Evolutionary conservation across 2,113 vertebrate species (phyloP).

Genomic region (Gadus macrocephalus): DNA sequence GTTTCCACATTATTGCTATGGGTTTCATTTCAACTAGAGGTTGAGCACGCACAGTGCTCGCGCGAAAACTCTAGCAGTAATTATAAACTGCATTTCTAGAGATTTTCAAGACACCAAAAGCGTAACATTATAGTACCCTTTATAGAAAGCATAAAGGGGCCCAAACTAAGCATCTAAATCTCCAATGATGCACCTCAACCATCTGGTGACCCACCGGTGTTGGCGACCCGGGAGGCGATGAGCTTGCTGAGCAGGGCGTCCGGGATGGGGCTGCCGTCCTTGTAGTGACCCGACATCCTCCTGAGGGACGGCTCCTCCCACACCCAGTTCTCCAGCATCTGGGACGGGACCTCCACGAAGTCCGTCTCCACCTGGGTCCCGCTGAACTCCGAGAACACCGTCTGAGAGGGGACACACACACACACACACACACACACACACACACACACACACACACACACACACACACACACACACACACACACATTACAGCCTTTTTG

Average conservation of each 20-base stretch:
- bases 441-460: not conserved
- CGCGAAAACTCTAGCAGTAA: too few species aligned
- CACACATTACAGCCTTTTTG: not conserved
- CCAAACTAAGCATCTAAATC: too few species aligned
- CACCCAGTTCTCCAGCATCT: slow-evolving; percentile 97
- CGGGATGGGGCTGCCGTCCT: slow-evolving; percentile 77
- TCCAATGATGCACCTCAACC: too few species aligned
- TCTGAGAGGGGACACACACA: slow-evolving; percentile 57
- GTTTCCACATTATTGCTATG: too few species aligned
- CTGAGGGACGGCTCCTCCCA: slow-evolving; percentile 89
- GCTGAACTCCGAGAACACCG: slow-evolving; percentile 88
- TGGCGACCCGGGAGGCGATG: slow-evolving; percentile 86
- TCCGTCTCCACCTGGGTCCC: slow-evolving; percentile 93
- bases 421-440: not conserved
- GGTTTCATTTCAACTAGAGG: too few species aligned
- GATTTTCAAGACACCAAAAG: too few species aligned
- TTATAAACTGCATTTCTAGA: too few species aligned
- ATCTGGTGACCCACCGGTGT: slow-evolving; percentile 76
- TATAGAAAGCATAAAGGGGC: too few species aligned
- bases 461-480: not conserved
- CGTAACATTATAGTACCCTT: too few species aligned
- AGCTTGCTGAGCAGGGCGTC: slow-evolving; percentile 83
- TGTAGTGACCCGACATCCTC: slow-evolving; percentile 88
- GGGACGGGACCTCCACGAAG: slow-evolving; percentile 94
- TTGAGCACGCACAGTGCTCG: too few species aligned